Evolutionary conservation across 2,888 invertebrate species (phyloP).

Genomic region (Lymantria monacha): DNA sequence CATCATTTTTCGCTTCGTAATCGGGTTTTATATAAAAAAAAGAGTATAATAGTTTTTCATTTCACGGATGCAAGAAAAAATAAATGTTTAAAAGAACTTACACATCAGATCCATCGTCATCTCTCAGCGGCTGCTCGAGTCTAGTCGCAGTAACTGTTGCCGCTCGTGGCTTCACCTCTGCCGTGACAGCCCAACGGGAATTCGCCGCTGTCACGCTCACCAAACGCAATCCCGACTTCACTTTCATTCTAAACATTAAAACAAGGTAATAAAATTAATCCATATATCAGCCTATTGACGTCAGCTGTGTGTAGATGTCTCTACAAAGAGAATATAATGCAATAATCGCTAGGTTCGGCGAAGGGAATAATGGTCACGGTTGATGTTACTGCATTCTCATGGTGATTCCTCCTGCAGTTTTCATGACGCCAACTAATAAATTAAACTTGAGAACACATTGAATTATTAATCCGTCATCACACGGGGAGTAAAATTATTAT

Average conservation of each 20-base stretch:
- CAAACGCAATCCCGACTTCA: constrained; percentile 93
- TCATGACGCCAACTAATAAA: too few species aligned
- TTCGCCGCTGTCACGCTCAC: constrained; percentile 90
- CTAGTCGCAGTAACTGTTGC: constrained; percentile 94
- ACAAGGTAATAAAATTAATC: not conserved
- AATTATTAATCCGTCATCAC: too few species aligned
- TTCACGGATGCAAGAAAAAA: too few species aligned
- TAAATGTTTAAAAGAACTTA: constrained; percentile 39
- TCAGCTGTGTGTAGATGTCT: not conserved
- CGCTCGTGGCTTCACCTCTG: constrained; percentile 93
- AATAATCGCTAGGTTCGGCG: too few species aligned
- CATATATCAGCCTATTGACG: not conserved
- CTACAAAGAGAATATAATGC: not conserved
- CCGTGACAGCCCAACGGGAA: constrained; percentile 93
- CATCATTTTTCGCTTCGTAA: too few species aligned
- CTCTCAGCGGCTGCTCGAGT: constrained; percentile 67
- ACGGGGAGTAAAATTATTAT: too few species aligned
- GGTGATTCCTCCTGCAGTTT: too few species aligned
- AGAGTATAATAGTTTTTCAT: too few species aligned
- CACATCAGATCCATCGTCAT: constrained; percentile 62
- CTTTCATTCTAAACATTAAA: constrained; percentile 86
- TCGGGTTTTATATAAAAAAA: too few species aligned
- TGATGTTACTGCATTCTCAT: too few species aligned
- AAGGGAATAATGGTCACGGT: too few species aligned
- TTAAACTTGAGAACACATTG: too few species aligned